Conservation (phyloP, 2,797 vertebrate species). For the Jordanella pulchra region DNA sequence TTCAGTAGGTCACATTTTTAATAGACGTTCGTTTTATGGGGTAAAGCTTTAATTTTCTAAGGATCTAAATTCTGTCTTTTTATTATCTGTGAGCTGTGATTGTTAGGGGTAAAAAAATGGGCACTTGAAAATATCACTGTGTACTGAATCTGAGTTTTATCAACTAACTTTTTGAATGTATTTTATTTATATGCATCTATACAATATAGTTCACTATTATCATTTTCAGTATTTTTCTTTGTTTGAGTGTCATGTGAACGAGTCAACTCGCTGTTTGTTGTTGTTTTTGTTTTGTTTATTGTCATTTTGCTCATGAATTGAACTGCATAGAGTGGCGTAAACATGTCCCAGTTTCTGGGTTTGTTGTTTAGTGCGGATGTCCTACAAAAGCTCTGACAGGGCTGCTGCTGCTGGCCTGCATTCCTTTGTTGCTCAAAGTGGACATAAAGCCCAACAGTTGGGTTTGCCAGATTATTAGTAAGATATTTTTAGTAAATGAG, state of each 20-base stretch:
- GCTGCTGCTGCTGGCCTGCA: constrained; percentile 65
- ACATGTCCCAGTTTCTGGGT: constrained; percentile 70
- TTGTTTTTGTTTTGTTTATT: constrained; percentile 1
- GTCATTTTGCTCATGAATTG: constrained; percentile 47
- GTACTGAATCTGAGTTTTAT: neutral
- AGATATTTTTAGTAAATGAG: constrained; percentile 54
- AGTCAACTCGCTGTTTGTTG: constrained; percentile 44
- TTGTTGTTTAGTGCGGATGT: constrained; percentile 60
- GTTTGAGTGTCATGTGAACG: constrained; percentile 48
- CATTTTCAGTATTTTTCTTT: constrained; percentile 7
- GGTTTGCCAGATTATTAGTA: constrained; percentile 44
- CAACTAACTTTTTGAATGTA: neutral
- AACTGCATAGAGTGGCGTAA: constrained; percentile 55
- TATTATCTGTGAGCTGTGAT: neutral
- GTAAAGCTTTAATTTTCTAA: neutral
- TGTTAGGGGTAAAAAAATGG: neutral
- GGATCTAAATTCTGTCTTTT: neutral
- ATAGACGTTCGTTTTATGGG: neutral
- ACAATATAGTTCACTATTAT: constrained; percentile 3
- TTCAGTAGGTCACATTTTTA: neutral
- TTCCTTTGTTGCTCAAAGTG: constrained; percentile 63
- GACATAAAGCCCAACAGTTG: constrained; percentile 47
- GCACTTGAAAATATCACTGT: neutral
- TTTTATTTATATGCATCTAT: neutral
- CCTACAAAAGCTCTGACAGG: constrained; percentile 67